Base-by-base conservation (phyloP, 2,888 invertebrate species). In the Chirona hameri region DNA sequence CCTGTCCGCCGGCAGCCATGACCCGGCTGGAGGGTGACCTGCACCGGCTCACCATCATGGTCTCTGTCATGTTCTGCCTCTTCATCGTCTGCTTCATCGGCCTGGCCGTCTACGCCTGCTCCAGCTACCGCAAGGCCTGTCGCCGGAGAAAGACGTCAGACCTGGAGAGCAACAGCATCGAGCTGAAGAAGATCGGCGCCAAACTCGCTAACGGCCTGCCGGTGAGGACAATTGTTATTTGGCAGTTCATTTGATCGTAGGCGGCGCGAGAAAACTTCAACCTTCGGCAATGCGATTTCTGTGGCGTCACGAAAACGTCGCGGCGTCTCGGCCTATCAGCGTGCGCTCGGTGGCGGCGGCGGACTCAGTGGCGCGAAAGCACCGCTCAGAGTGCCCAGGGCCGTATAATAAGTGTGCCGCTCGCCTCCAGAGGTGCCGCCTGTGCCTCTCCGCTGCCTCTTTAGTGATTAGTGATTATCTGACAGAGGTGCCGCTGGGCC, bases 111-210 rank as follows among this genome's bases (percentile, higher is more conserved):
- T 76, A 76, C 39, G 31, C 76, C 18, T 76, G 76, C 76, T 21
- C 39, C 39, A 39, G 39, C 76, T 76, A 76, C 76, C 29, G 76
- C 29, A 15, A 14, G 4, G 10, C 4, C 7, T 39, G 76, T 9
- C n/a, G 76, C 5, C 76, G 76, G 4, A 10, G 76, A 1, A 76
- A 76, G 29, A 76, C 31, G 21, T 18, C 76, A 14, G 76, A 76
- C 76, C 2, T 76, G 21, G 76, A 76, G 39, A 39, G 76, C 24
- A 24, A 39, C 24, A 39, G 39, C 31, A 76, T 76, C 9, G 76
- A 76, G 39, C 76, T 76, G 39, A 76, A 76, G 39, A 76, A 76
- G 39, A 39, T 76, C 31, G 76, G 76, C 31, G 31, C 76, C 4
- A 76, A 76, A 15, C 39, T 76, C 39, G 39, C 76, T 21, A 76